These are phyloP conservation scores for Dromas ardeola DNA, from an alignment of 2,113 vertebrate genomes.

Conservation along the genomic window DNA sequence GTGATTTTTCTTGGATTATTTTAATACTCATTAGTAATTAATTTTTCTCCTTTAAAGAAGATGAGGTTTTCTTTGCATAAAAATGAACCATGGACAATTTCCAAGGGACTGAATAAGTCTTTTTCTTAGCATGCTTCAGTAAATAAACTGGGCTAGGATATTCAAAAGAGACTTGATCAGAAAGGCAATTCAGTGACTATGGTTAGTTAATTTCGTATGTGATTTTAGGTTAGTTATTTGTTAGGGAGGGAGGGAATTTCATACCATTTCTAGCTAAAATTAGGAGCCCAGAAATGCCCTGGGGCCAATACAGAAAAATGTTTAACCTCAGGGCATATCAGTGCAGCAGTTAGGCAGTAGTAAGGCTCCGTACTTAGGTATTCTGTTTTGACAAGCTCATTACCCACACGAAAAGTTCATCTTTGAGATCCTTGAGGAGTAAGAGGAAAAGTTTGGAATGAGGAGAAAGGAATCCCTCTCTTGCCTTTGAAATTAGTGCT, in stretches of 20 bases:
- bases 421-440: neutral
- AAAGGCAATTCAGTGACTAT: neutral
- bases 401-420: neutral
- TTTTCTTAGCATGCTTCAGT: constrained; percentile 27
- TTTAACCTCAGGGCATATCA: neutral
- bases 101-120: neutral
- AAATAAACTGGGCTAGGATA: neutral
- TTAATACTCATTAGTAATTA: constrained; percentile 69
- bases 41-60: constrained; percentile 33
- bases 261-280: neutral
- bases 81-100: constrained; percentile 37
- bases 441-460: neutral
- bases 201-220: neutral
- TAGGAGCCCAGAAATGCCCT: neutral
- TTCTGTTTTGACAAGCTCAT: neutral
- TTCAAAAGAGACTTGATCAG: neutral
- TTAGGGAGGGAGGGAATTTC: neutral
- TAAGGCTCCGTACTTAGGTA: neutral
- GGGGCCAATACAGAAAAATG: neutral
- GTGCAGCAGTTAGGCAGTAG: neutral
- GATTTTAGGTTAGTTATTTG: neutral
- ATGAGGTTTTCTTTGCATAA: constrained; percentile 52
- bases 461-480: neutral
- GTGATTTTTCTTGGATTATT: constrained; percentile 57
- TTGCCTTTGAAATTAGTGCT: accelerated